phyloP scores from a whole-genome alignment of 2,888 invertebrate species.

The Sabatieria punctata region DNA sequence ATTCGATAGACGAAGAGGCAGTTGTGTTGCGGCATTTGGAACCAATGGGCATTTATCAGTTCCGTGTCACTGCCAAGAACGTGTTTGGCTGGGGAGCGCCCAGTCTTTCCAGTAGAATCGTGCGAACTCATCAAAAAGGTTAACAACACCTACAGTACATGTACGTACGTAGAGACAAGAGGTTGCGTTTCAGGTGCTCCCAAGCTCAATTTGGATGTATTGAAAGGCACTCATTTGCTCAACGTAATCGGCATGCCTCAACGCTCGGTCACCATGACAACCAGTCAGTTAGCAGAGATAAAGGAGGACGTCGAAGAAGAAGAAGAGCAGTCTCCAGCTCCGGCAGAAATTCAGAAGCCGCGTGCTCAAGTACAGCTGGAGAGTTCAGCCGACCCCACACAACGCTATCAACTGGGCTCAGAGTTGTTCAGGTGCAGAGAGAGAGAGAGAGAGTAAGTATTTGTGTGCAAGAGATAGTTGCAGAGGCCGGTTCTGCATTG shows the following conservation, averaged over 20 bases:
- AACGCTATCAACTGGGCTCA: conserved; percentile 57
- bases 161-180: neutral
- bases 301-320: conserved; percentile 42
- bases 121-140: conserved; percentile 24
- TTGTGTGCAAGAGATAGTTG: too few relatives aligned
- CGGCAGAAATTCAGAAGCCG: neutral
- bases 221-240: conserved; percentile 13
- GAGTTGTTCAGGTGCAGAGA: conserved; percentile 51
- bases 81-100: conserved; percentile 82
- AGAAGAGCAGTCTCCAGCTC: conserved; percentile 1
- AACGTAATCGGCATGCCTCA: conserved; percentile 5
- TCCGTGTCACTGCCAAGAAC: conserved; percentile 70
- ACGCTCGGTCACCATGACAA: conserved; percentile 46
- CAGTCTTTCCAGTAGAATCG: conserved; percentile 48
- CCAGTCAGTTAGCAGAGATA: conserved; percentile 30
- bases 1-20: conserved; percentile 83
- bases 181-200: conserved; percentile 40
- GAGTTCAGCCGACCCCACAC: conserved; percentile 13
- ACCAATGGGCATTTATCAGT: conserved; percentile 59
- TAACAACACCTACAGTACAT: neutral
- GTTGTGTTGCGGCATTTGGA: conserved; percentile 60
- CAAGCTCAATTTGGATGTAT: conserved; percentile 49
- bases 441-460: too few relatives aligned
- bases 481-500: conserved; percentile 67
- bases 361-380: conserved; percentile 10